Evolutionary conservation across 2,888 invertebrate species (phyloP), one percentile per base, ranked within the genome.

Genomic region (Corbicula japonica): DNA sequence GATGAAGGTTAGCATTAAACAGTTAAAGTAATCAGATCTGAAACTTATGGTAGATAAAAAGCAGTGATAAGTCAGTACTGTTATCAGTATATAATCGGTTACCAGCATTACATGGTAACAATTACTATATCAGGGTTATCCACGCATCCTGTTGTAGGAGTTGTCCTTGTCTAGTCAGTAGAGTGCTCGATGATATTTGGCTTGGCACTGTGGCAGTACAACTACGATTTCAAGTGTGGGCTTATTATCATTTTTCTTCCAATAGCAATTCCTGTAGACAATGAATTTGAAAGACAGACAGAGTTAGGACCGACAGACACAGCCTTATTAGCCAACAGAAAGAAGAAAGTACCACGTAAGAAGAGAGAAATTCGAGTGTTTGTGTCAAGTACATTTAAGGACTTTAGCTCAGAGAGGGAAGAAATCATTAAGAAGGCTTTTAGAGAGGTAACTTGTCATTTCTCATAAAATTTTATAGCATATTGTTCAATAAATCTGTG

Each of bases 371-470:
- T 90, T 6, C 78, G 90, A 28, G 86, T 90, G 30, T 90, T 89
- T 80, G 89, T 90, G 30, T 90, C 90, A 8, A 90, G 90, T 46
- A 90, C 90, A 8, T 90, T 90, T 73, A 79, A 84, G 56, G 90
- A 90, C 72, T 89, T 90, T 52, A 80, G 68, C 21, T 73, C 76
- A 4, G 90, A 90, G 62, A 81, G 90, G 65, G 90, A 90, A 60
- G 81, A 87, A 58, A 85, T 90, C n/a, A 90, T 90, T 34, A 90
- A 90, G 71, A 90, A 90, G 46, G 86, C 88, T 23, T 90, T 90
- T 77, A 87, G 87, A 84, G 89, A 90, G 86, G 90, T 89, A 44
- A 2, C 12, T 10, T 50, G 50, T 50, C 23, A 21, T 18, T 15
- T 50, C 8, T 50, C 23, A 10, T 50, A 10, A n/a, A 10, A 18